Base-by-base conservation (phyloP, 2,888 invertebrate genomes). In the Drosophila histrio region DNA sequence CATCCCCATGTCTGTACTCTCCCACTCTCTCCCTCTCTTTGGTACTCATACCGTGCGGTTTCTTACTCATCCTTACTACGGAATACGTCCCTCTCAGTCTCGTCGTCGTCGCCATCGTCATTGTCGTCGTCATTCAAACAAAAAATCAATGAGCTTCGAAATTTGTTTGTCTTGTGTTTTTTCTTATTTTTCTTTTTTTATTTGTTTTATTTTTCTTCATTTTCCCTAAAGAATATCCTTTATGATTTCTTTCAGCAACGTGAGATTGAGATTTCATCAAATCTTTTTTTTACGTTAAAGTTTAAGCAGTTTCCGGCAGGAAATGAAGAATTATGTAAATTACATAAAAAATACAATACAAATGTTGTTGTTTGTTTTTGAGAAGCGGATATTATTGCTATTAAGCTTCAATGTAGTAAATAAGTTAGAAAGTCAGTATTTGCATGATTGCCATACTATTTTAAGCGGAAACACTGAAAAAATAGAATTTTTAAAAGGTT, bases 131-230 rank as follows among this genome's bases (percentile, higher is more conserved):
- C 61, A 41, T 36, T 49, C 60, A 44, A 32, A 60, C 59, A 49
- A 43, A 63, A 72, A 75, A 73, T 76, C 72, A 75, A 76, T 73
- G 76, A 76, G 53, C 53, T 60, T 46, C 49, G 60, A 58, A 76
- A 58, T 43, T 41, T 54, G 26, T 69, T 47, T 52, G 39, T 57
- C 53, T 72, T 52, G 34, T 57, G 46, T 52, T 28, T 30, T 30
- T 36, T 34, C 36, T 47, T 39, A 38, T 9, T 15, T 5, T 22
- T 30, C n/a, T 4, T 13, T 50, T 44, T 17, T 11, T 26, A n/a
- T 50, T 50, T 26, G 38, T 11, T 32, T 32, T 26, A 8, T 30
- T 61, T 53, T 39, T 15, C 32, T 11, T 28, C 9, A 34, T 17
- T 50, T 58, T 34, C 11, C 50, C 26, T 9, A 32, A 36, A 19